phyloP scores from a whole-genome alignment of 2,888 invertebrate genomes.

The Amiota communis region DNA sequence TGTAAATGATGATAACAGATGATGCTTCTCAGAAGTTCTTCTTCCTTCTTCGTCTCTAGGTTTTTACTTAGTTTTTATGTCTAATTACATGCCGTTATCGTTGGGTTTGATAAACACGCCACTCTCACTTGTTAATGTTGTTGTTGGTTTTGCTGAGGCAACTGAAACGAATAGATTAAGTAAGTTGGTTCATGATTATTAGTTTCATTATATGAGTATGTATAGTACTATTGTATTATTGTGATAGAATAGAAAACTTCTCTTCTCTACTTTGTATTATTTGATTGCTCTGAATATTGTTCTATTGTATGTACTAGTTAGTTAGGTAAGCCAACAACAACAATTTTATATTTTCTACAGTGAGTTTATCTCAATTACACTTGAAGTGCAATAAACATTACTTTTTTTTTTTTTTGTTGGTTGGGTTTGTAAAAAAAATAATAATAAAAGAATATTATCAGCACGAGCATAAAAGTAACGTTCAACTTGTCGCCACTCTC shows the following conservation, averaged over 20 bases:
- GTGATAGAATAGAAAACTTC: neutral
- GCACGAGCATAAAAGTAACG: conserved; percentile 9
- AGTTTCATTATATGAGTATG: neutral
- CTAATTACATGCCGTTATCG: conserved; percentile 25
- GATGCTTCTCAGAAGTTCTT: neutral
- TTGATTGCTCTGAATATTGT: neutral
- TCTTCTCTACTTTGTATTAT: neutral
- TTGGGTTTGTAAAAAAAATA: conserved; percentile 29
- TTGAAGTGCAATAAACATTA: conserved; percentile 57
- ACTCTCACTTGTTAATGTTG: neutral
- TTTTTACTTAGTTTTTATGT: neutral
- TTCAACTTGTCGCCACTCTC: neutral
- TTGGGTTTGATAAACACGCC: neutral
- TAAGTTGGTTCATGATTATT: neutral
- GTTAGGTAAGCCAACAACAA: neutral
- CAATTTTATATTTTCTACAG: conserved; percentile 37
- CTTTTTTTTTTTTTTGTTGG: conserved; percentile 42
- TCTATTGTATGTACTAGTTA: no score
- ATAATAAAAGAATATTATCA: conserved; percentile 18
- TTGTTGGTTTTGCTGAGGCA: neutral
- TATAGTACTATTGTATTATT: no score
- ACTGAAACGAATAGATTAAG: neutral
- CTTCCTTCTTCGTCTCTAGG: neutral
- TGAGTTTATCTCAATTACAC: conserved; percentile 60
- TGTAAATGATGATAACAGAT: conserved; percentile 6